phyloP scores from a whole-genome alignment of 2,888 invertebrate genomes.

The Zhuqinia jingwanae region DNA sequence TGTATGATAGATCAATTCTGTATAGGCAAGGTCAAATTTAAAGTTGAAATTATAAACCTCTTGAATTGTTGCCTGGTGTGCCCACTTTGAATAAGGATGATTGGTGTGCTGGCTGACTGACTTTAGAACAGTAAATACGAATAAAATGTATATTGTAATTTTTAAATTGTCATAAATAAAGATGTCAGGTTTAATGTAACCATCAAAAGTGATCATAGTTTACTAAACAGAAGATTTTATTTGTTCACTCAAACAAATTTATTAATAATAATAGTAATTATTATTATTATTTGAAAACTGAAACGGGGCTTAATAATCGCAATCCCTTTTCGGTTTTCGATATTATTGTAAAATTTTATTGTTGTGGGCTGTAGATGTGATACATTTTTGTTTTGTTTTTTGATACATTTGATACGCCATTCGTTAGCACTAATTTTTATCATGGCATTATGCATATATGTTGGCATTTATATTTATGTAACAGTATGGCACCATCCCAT shows the following conservation, averaged over 20 bases:
- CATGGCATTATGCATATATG: not conserved
- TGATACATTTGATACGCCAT: not conserved
- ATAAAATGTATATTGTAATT: slow-evolving; percentile 1
- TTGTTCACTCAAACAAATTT: slow-evolving; percentile 1
- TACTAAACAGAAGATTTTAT: slow-evolving; percentile 14
- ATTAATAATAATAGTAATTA: too few relatives aligned
- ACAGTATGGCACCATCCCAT: not conserved
- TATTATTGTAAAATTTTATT: not conserved
- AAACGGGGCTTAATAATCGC: not conserved
- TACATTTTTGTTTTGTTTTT: not conserved
- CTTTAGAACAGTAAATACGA: not conserved
- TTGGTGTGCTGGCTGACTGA: not conserved
- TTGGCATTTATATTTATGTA: not conserved
- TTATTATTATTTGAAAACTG: slow-evolving; percentile 27
- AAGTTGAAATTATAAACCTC: too few relatives aligned
- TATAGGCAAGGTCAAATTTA: too few relatives aligned
- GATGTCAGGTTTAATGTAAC: slow-evolving; percentile 43
- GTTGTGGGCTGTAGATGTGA: slow-evolving; percentile 4
- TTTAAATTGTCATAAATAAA: slow-evolving; percentile 33
- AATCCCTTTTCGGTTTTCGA: not conserved
- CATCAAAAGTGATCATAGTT: slow-evolving; percentile 20
- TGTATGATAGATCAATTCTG: too few relatives aligned
- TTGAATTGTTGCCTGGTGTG: too few relatives aligned
- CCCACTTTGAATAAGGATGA: too few relatives aligned
- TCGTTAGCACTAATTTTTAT: not conserved